These are phyloP conservation scores for Cirrhinus mrigala DNA, from an alignment of 2,797 vertebrate genomes.

Conservation along the genomic window DNA sequence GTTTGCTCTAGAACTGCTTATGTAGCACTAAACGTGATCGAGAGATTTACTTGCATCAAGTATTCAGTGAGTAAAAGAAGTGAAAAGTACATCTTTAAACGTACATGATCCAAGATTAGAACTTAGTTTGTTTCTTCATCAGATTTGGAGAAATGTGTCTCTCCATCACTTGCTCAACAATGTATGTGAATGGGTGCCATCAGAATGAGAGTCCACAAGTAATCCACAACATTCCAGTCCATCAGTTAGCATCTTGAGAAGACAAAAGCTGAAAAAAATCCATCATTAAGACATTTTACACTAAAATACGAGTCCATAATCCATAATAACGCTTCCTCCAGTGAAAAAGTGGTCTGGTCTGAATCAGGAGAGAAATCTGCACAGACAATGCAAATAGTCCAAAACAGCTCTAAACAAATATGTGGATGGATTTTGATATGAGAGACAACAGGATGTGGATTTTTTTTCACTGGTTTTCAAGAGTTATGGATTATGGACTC, in stretches of 20 bases:
- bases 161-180: background rate
- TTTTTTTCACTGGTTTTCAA: no score
- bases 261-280: background rate
- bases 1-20: background rate
- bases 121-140: background rate
- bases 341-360: no score
- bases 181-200: background rate
- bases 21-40: background rate
- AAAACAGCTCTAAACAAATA: no score
- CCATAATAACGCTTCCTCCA: no score
- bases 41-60: background rate
- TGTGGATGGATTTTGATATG: no score
- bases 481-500: no score
- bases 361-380: no score
- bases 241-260: background rate
- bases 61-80: background rate
- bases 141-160: background rate
- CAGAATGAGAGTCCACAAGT: background rate
- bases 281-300: no score
- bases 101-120: background rate
- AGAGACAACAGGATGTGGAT: no score
- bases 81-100: background rate
- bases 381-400: no score
- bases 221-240: background rate
- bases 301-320: no score